Conservation (phyloP, 2,888 invertebrate species). For the Ceraclea dissimilis region DNA sequence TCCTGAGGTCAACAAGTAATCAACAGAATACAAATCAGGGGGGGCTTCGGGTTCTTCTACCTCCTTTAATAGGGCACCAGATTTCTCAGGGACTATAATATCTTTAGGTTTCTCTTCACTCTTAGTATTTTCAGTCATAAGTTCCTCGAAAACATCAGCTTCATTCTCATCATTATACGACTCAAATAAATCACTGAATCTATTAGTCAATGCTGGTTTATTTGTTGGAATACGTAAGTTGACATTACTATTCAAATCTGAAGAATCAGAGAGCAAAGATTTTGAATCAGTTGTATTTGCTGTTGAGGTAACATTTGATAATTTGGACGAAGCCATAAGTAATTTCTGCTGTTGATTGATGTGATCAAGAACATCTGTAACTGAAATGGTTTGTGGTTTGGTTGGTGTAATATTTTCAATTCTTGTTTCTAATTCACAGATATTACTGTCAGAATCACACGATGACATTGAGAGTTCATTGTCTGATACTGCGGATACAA, state of each 20-base stretch:
- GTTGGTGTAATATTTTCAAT: not conserved
- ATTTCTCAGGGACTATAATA: not conserved
- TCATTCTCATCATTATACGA: not conserved
- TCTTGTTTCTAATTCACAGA: not conserved
- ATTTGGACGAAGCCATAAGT: not conserved
- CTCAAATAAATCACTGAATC: not conserved
- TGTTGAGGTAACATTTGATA: not conserved
- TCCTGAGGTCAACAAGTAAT: not conserved
- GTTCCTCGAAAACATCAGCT: not conserved
- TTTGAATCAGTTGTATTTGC: too few relatives aligned
- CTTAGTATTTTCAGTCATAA: not conserved
- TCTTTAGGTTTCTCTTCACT: not conserved
- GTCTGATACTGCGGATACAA: not conserved
- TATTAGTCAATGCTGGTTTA: not conserved
- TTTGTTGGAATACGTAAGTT: too few relatives aligned
- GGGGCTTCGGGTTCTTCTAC: too few relatives aligned
- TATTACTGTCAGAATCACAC: not conserved
- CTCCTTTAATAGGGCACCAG: too few relatives aligned
- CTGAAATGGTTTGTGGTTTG: not conserved
- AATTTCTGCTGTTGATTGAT: not conserved
- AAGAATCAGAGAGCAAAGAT: too few relatives aligned
- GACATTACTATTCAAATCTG: too few relatives aligned
- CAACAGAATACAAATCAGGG: not conserved
- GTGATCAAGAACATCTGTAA: not conserved
- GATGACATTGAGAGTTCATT: not conserved